A percentile compares a stretch with the other conserved stretches of the same genome.
phyloP scores from a whole-genome alignment of 1,140 invertebrate genomes.

The Tribolium castaneum region DNA sequence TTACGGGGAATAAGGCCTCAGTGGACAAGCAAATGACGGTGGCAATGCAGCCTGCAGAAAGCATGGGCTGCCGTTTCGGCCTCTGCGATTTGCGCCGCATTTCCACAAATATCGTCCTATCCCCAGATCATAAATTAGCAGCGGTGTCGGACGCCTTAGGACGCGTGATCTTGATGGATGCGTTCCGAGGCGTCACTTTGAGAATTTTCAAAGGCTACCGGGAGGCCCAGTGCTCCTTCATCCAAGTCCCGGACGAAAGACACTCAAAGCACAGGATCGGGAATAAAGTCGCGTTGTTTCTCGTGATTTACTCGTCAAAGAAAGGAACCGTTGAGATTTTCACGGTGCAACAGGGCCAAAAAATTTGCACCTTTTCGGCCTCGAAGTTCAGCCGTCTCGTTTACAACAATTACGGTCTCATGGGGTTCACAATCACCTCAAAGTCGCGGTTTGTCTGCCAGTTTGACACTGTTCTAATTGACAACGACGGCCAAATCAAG shows the following conservation, averaged over 20 bases:
- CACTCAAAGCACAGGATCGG: slow-evolving; percentile 63
- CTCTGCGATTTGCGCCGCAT: slow-evolving; percentile 84
- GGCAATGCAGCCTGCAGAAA: slow-evolving; percentile 69
- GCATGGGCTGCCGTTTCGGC: slow-evolving; percentile 80
- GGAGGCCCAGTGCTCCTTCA: slow-evolving; percentile 92
- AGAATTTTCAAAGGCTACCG: slow-evolving; percentile 95
- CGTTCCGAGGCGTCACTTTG: slow-evolving; percentile 80
- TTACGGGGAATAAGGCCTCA: slow-evolving; percentile 68
- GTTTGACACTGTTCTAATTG: slow-evolving; percentile 83
- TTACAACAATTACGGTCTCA: slow-evolving; percentile 82
- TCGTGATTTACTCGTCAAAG: slow-evolving; percentile 88
- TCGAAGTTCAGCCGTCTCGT: slow-evolving; percentile 83
- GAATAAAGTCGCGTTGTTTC: slow-evolving; percentile 74
- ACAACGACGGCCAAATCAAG: slow-evolving; percentile 83
- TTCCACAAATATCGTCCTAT: slow-evolving; percentile 78
- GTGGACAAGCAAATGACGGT: slow-evolving; percentile 63
- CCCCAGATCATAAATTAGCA: slow-evolving; percentile 83
- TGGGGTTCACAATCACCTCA: slow-evolving; percentile 71
- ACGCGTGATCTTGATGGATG: slow-evolving; percentile 86
- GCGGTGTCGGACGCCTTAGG: slow-evolving; percentile 88
- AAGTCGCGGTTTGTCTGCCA: slow-evolving; percentile 64
- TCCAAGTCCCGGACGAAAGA: slow-evolving; percentile 77
- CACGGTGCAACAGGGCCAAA: slow-evolving; percentile 84
- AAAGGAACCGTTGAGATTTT: slow-evolving; percentile 89
- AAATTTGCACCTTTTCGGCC: slow-evolving; percentile 91